phyloP scores from a whole-genome alignment of 2,113 vertebrate species.

The Lutjanus erythropterus region DNA sequence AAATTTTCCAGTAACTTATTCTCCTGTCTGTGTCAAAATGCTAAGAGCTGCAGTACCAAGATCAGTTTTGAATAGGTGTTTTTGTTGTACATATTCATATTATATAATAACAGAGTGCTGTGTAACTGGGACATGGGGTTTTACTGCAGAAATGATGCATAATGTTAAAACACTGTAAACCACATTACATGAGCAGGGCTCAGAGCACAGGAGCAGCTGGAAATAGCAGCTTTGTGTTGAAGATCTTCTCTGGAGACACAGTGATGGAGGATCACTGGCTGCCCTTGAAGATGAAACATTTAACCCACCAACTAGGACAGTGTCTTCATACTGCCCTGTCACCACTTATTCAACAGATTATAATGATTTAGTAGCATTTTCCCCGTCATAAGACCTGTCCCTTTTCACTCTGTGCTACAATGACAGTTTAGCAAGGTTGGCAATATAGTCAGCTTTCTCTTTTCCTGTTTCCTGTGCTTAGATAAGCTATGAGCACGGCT shows the following conservation, averaged over 20 bases:
- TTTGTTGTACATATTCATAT: constrained; percentile 7
- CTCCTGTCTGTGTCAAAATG: constrained; percentile 15
- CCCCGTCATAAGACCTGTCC: no score
- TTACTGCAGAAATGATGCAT: constrained; percentile 17
- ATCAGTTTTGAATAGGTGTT: not conserved
- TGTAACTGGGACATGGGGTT: not conserved
- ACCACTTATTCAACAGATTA: not conserved
- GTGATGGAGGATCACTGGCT: constrained; percentile 1
- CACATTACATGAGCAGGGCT: not conserved
- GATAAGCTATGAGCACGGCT: no score
- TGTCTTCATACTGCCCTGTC: not conserved
- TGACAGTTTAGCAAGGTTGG: no score
- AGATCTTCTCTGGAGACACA: not conserved
- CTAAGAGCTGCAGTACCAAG: constrained; percentile 9
- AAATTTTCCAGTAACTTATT: not conserved
- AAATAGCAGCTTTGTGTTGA: not conserved
- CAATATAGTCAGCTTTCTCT: no score
- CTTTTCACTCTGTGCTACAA: no score
- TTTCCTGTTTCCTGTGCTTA: no score
- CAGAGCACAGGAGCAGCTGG: not conserved
- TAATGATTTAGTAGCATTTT: no score
- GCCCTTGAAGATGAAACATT: not conserved
- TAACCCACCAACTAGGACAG: not conserved
- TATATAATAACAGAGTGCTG: not conserved
- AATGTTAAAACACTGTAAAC: not conserved